Evolutionary conservation across 53 echinoderm and acorn worm genomes (phyloP).

Genomic region (Holothuria leucospilota): DNA sequence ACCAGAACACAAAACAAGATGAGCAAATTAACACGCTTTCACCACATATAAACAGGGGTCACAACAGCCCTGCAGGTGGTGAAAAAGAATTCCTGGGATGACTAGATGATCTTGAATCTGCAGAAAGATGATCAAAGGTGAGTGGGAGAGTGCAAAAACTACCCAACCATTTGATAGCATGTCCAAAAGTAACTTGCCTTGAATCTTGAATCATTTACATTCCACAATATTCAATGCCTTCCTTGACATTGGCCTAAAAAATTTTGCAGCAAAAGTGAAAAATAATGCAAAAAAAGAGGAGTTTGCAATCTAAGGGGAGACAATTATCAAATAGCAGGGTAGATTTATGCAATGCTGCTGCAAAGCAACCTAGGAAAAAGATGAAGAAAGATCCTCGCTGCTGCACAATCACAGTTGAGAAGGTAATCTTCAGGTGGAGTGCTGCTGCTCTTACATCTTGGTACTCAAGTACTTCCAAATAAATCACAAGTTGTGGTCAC

Average conservation of each 20-base stretch:
- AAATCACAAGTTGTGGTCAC: too few relatives aligned
- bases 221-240: background rate
- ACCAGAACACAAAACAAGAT: too few relatives aligned
- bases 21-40: background rate
- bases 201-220: background rate
- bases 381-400: conserved; percentile 10
- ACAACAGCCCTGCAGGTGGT: conserved; percentile 29
- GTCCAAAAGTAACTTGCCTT: background rate
- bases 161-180: conserved; percentile 30
- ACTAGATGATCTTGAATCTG: conserved; percentile 43
- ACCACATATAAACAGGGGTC: conserved; percentile 4
- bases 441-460: conserved; percentile 13
- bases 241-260: background rate
- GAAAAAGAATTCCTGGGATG: conserved; percentile 25
- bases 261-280: background rate
- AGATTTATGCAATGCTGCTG: conserved; percentile 17
- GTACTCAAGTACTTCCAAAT: background rate
- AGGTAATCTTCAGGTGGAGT: background rate
- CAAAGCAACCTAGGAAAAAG: background rate
- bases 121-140: conserved; percentile 42
- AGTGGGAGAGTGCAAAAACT: conserved; percentile 1
- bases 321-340: conserved; percentile 26
- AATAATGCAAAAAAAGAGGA: background rate
- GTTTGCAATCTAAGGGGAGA: background rate
- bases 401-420: background rate